A percentile compares a stretch with the other conserved stretches of the same genome.
Evolutionary conservation across 2,888 invertebrate genomes (phyloP).

Genomic region (Cartodere bifasciata): DNA sequence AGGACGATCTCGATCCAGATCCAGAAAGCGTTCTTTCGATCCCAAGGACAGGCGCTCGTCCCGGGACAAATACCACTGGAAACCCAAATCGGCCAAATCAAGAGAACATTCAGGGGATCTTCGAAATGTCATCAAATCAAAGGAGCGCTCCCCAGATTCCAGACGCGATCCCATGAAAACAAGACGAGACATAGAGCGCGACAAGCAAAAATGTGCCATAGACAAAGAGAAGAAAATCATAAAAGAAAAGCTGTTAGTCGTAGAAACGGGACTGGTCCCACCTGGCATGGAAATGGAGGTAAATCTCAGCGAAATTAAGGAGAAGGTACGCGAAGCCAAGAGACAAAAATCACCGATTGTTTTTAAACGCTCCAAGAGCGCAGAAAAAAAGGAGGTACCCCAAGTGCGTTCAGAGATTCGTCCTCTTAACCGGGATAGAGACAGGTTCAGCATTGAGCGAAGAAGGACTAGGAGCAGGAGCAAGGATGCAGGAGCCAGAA

Average conservation of each 20-base stretch:
- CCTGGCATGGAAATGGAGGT: slow-evolving; percentile 37
- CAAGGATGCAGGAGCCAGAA: slow-evolving; percentile 6
- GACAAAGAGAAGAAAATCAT: slow-evolving; percentile 32
- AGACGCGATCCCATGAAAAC: slow-evolving; percentile 35
- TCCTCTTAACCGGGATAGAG: slow-evolving; percentile 6
- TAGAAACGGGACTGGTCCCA: slow-evolving; percentile 36
- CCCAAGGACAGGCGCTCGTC: background rate
- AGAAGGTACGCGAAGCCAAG: slow-evolving; percentile 2
- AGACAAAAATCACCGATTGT: no score
- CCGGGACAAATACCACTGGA: background rate
- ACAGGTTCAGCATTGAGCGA: slow-evolving; percentile 6
- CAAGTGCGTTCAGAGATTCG: slow-evolving; percentile 1
- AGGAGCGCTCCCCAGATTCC: slow-evolving; percentile 10
- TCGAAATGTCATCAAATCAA: no score
- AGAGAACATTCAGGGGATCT: no score
- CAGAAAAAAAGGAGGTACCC: background rate
- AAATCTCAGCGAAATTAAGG: slow-evolving; percentile 19
- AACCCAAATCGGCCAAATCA: background rate
- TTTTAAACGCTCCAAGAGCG: slow-evolving; percentile 2
- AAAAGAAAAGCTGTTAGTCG: slow-evolving; percentile 30
- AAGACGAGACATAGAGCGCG: slow-evolving; percentile 31
- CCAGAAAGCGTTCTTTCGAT: slow-evolving; percentile 1
- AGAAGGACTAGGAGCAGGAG: slow-evolving; percentile 12
- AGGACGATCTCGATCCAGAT: slow-evolving; percentile 7
- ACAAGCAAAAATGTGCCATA: slow-evolving; percentile 32